Conservation (phyloP, 92 coral and sea anemone genomes). For the Zoanthus gigantus region DNA sequence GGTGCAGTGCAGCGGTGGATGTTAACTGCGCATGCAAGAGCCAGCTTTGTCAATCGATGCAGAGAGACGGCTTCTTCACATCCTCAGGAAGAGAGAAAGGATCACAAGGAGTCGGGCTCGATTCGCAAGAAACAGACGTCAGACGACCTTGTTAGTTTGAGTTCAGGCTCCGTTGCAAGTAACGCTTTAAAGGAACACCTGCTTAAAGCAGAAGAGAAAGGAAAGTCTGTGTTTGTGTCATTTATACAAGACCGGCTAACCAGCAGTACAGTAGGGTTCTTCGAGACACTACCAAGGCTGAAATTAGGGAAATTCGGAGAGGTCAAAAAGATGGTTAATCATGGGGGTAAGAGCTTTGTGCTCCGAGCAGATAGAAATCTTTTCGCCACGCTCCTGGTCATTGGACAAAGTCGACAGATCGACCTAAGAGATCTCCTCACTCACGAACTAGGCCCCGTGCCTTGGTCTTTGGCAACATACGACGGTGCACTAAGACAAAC, state of each 20-base stretch:
- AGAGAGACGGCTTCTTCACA: slow-evolving; percentile 52
- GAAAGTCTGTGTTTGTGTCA: slow-evolving; percentile 34
- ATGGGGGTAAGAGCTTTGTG: slow-evolving; percentile 46
- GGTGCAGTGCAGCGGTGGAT: slow-evolving; percentile 79
- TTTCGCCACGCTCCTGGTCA: slow-evolving; percentile 66
- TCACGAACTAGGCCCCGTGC: slow-evolving; percentile 73
- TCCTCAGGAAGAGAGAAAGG: slow-evolving; percentile 30
- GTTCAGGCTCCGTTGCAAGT: slow-evolving; percentile 68
- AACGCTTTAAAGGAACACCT: slow-evolving; percentile 50
- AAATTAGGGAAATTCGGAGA: slow-evolving; percentile 64
- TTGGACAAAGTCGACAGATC: slow-evolving; percentile 70
- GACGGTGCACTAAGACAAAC: slow-evolving; percentile 73
- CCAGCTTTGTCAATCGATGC: slow-evolving; percentile 68
- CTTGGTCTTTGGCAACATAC: slow-evolving; percentile 72
- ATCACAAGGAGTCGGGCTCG: slow-evolving; percentile 67
- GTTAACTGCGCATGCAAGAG: slow-evolving; percentile 74
- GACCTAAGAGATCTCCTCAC: slow-evolving; percentile 62
- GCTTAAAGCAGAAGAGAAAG: slow-evolving; percentile 61
- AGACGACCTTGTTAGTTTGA: slow-evolving; percentile 62
- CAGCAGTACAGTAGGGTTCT: slow-evolving; percentile 56
- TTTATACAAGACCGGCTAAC: slow-evolving; percentile 54
- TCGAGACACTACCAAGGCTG: slow-evolving; percentile 69
- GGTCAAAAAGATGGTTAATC: not conserved
- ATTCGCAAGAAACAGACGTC: slow-evolving; percentile 56
- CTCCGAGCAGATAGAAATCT: slow-evolving; percentile 65